Conservation (phyloP, 2,888 invertebrate genomes). For the Agriopis leucophaearia region DNA sequence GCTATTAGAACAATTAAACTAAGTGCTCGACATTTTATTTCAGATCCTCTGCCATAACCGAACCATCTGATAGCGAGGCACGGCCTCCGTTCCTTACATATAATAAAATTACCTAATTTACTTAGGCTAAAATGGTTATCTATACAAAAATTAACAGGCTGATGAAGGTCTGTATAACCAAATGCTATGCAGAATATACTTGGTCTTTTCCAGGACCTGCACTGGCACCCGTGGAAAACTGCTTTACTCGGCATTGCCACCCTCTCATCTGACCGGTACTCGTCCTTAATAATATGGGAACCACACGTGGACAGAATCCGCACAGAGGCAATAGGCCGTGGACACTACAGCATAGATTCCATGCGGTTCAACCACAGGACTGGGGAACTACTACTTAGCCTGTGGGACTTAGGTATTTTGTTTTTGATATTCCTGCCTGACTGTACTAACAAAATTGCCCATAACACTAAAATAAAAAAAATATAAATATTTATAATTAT, state of each 20-base stretch:
- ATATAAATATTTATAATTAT: too few species aligned
- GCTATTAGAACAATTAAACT: too few species aligned
- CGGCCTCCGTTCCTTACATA: too few species aligned
- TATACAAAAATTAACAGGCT: too few species aligned
- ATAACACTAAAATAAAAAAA: too few species aligned
- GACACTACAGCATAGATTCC: slow-evolving; percentile 64
- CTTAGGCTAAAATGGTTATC: background rate
- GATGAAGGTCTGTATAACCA: too few species aligned
- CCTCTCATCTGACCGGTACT: slow-evolving; percentile 48
- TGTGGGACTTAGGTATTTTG: slow-evolving; percentile 69
- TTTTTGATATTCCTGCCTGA: background rate
- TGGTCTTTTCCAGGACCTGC: slow-evolving; percentile 59
- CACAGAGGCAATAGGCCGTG: slow-evolving; percentile 50
- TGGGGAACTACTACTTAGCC: slow-evolving; percentile 79
- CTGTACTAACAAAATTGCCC: too few species aligned
- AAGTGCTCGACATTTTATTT: too few species aligned
- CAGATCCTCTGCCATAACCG: too few species aligned
- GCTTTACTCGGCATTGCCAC: slow-evolving; percentile 73
- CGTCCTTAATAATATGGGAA: slow-evolving; percentile 69
- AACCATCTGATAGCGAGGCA: too few species aligned
- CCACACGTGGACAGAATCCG: slow-evolving; percentile 53
- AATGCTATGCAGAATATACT: too few species aligned
- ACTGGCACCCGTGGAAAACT: slow-evolving; percentile 82
- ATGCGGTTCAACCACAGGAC: slow-evolving; percentile 79
- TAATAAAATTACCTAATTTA: background rate